Percentiles rank a stretch among this genome's conserved stretches.
Evolutionary conservation across 37 sponge, comb jelly and placozoan species (phyloP).

Genomic region (Amphimedon queenslandica): DNA sequence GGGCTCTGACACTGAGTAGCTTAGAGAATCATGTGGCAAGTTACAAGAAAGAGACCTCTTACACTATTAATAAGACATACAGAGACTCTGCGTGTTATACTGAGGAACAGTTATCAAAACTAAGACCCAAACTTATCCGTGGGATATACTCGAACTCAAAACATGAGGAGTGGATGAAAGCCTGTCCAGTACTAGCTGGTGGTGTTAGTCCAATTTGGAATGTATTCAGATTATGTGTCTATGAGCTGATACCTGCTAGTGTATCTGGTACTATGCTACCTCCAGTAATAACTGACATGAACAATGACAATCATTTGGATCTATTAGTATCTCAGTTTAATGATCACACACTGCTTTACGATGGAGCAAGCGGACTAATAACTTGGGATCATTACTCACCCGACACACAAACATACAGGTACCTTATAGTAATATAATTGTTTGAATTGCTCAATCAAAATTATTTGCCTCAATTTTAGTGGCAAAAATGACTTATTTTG

Average conservation of each 20-base stretch:
- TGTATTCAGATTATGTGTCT: slow-evolving; percentile 42
- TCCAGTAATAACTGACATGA: slow-evolving; percentile 69
- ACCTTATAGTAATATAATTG: too few species aligned
- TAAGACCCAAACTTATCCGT: neutral
- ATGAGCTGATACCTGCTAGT: slow-evolving; percentile 20
- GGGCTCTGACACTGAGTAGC: too few species aligned
- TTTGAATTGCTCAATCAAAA: too few species aligned
- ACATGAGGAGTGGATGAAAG: neutral
- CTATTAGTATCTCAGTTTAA: slow-evolving; percentile 45
- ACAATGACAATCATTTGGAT: slow-evolving; percentile 45
- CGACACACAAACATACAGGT: slow-evolving; percentile 76
- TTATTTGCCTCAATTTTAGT: too few species aligned
- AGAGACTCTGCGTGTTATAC: neutral
- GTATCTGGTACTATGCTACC: slow-evolving; percentile 68
- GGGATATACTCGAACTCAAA: neutral
- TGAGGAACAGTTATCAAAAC: neutral
- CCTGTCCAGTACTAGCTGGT: too few species aligned
- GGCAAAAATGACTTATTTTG: too few species aligned
- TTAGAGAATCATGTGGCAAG: too few species aligned
- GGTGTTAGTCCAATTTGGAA: slow-evolving; percentile 32
- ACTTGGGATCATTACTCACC: slow-evolving; percentile 57
- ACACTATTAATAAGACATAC: too few species aligned
- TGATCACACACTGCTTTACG: slow-evolving; percentile 35
- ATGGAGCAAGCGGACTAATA: slow-evolving; percentile 31
- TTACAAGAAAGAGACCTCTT: too few species aligned